These are phyloP conservation scores for Hypena proboscidalis DNA, from an alignment of 2,888 invertebrate species.

Conservation along the genomic window DNA sequence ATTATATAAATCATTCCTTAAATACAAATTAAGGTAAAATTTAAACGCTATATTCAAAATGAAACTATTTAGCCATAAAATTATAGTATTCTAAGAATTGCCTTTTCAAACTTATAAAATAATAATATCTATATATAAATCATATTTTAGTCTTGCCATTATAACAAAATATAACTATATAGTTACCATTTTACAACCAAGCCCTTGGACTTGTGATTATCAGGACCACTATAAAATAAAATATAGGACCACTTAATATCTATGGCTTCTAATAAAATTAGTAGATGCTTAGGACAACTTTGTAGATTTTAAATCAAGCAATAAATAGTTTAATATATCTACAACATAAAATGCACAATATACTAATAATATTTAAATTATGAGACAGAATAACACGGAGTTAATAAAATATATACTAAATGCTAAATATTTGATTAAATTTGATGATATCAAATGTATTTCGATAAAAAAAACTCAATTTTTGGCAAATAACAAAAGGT, in stretches of 20 bases:
- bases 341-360: conserved; percentile 52
- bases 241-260: conserved; percentile 41
- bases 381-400: conserved; percentile 36
- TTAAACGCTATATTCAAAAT: not conserved
- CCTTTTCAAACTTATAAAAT: not conserved
- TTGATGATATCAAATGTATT: not conserved
- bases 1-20: conserved; percentile 7
- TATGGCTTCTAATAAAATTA: conserved; percentile 24
- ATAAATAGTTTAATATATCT: conserved; percentile 32
- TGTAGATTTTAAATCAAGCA: conserved; percentile 22
- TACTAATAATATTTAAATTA: conserved; percentile 13
- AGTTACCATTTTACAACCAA: not conserved
- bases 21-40: not conserved
- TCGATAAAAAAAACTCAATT: not conserved
- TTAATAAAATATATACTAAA: conserved; percentile 5
- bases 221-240: conserved; percentile 45
- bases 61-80: not conserved
- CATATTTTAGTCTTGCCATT: conserved; percentile 3
- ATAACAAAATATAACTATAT: conserved; percentile 1
- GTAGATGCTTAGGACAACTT: conserved; percentile 19
- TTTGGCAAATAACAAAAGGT: too few relatives aligned
- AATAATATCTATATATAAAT: not conserved
- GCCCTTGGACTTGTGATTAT: conserved; percentile 35
- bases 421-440: not conserved
- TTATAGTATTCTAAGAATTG: not conserved